These are phyloP conservation scores for Turritopsis dohrnii DNA, from an alignment of 30 jellyfish, hydroid and myxozoan genomes.

Conservation along the genomic window DNA sequence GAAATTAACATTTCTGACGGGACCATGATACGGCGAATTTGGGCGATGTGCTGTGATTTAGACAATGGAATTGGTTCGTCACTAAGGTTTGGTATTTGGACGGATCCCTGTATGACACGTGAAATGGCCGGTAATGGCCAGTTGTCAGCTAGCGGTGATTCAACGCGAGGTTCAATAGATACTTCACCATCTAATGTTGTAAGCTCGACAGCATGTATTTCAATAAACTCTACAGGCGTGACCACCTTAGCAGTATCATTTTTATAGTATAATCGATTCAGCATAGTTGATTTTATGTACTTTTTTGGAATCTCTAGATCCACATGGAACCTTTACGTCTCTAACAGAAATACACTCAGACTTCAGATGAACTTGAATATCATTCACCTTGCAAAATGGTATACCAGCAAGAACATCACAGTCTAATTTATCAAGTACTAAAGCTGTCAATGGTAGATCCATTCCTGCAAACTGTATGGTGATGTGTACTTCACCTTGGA, in stretches of 20 bases:
- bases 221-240: no score
- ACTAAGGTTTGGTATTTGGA: neutral
- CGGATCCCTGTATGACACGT: neutral
- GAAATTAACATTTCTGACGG: neutral
- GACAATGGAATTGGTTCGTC: neutral
- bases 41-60: neutral
- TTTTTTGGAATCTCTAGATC: neutral
- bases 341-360: neutral
- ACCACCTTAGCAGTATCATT: no score
- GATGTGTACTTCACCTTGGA: neutral
- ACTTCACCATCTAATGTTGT: neutral
- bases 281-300: no score
- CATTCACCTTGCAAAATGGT: neutral
- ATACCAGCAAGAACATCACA: neutral
- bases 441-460: neutral
- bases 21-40: neutral
- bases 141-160: neutral
- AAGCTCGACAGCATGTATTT: no score
- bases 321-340: neutral
- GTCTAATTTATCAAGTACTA: neutral
- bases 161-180: neutral
- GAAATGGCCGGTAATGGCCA: neutral
- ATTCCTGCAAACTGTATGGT: neutral
- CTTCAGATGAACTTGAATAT: neutral
- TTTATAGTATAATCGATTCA: no score